Evolutionary conservation across 2,113 vertebrate species (phyloP).

Genomic region (Megaceryle torquata): DNA sequence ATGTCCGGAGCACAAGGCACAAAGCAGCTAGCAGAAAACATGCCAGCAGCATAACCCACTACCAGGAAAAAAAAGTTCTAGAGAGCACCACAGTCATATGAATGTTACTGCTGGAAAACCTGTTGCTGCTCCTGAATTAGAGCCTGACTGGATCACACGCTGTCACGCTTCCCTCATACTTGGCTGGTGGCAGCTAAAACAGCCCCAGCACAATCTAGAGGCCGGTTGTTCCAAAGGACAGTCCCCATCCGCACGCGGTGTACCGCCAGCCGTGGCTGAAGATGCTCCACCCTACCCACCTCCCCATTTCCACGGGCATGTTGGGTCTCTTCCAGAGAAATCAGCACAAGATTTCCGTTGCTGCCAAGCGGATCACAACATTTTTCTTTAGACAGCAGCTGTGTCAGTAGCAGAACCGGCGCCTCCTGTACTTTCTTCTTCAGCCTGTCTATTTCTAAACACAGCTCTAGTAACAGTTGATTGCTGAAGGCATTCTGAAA

Average conservation of each 20-base stretch:
- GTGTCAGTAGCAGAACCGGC: background rate
- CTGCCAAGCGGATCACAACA: background rate
- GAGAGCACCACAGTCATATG: background rate
- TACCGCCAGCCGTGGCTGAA: background rate
- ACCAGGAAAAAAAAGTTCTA: accelerated
- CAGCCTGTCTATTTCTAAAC: background rate
- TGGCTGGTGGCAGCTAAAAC: background rate
- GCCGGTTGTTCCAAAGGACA: background rate
- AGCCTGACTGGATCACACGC: background rate
- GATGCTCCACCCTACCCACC: background rate
- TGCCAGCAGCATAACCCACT: too few relatives aligned
- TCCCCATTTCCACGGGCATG: background rate
- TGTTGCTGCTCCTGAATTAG: background rate
- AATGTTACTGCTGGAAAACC: background rate
- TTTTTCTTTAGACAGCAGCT: background rate
- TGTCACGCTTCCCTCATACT: background rate
- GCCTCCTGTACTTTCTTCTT: background rate
- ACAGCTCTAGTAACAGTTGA: background rate
- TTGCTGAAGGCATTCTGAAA: too few relatives aligned
- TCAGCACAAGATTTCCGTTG: background rate
- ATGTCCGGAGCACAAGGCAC: background rate
- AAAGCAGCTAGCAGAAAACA: background rate
- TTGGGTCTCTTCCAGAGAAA: background rate
- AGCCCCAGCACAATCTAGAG: background rate
- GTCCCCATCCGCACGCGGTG: background rate